These are phyloP conservation scores for Camelus bactrianus DNA, from an alignment of 2,113 vertebrate genomes.

Conservation along the genomic window DNA sequence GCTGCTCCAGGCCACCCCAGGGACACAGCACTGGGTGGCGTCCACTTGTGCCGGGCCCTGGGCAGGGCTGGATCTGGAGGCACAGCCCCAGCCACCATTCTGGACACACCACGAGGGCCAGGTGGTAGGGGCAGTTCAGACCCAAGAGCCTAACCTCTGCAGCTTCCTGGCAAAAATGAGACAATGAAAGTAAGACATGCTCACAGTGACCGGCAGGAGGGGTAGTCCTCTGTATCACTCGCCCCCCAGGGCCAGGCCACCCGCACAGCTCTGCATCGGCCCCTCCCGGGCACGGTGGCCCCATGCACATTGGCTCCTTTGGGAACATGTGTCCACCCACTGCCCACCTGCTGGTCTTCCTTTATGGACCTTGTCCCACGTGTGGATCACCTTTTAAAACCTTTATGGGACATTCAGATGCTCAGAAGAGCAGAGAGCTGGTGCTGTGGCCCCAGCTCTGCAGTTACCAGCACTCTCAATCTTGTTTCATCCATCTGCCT, in stretches of 20 bases:
- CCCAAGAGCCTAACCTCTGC: background rate
- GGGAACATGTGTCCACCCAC: background rate
- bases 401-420: background rate
- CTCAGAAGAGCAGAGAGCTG: background rate
- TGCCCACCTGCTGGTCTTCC: background rate
- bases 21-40: accelerated
- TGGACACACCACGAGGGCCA: background rate
- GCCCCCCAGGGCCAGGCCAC: background rate
- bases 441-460: background rate
- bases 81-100: background rate
- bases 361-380: background rate
- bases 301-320: background rate
- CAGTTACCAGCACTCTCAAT: too few relatives aligned
- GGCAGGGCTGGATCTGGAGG: too few relatives aligned
- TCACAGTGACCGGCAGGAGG: background rate
- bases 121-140: background rate
- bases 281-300: background rate
- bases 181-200: background rate
- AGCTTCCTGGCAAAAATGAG: background rate
- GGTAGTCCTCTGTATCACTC: background rate
- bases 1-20: background rate
- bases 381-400: background rate
- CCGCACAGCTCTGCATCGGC: background rate
- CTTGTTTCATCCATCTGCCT: background rate
- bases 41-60: background rate